Percentiles rank a stretch among this genome's conserved stretches.
Conservation (phyloP, 2,113 vertebrate species). For the Deroptyus accipitrinus region DNA sequence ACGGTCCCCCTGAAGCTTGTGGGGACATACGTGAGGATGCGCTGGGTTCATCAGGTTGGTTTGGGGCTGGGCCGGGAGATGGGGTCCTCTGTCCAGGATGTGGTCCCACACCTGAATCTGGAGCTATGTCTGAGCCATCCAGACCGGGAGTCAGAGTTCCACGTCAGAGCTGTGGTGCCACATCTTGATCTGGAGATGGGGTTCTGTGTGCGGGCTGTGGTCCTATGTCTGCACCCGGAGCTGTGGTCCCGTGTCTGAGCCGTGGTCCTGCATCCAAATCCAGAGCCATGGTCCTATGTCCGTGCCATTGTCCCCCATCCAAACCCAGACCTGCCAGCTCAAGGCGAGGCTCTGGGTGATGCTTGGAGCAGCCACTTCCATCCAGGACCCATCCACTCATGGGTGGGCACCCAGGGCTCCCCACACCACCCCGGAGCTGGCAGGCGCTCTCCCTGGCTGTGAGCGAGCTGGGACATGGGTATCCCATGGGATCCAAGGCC, state of each 20-base stretch:
- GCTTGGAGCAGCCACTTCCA: not conserved
- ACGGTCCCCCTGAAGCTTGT: rapidly evolving
- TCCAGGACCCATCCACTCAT: rapidly evolving
- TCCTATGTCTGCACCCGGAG: not conserved
- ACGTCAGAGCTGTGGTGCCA: not conserved
- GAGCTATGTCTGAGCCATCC: not conserved
- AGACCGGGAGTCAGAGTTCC: rapidly evolving
- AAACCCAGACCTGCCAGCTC: not conserved
- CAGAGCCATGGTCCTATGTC: rapidly evolving
- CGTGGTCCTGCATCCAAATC: rapidly evolving
- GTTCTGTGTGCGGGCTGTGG: not conserved
- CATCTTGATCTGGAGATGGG: not conserved
- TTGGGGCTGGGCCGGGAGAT: not conserved
- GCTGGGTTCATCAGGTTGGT: rapidly evolving
- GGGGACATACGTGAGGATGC: not conserved
- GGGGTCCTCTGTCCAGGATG: no score
- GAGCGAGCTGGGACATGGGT: not conserved
- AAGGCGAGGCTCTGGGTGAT: not conserved
- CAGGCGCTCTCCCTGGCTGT: rapidly evolving
- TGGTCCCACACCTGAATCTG: rapidly evolving
- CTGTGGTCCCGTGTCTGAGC: rapidly evolving
- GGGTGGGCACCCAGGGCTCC: not conserved
- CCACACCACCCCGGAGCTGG: rapidly evolving
- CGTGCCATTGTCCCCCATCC: rapidly evolving
- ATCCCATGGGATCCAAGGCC: not conserved